A percentile compares a stretch with the other conserved stretches of the same genome.
Conservation (phyloP, 23 tunicate species). For the Botrylloides violaceus region DNA sequence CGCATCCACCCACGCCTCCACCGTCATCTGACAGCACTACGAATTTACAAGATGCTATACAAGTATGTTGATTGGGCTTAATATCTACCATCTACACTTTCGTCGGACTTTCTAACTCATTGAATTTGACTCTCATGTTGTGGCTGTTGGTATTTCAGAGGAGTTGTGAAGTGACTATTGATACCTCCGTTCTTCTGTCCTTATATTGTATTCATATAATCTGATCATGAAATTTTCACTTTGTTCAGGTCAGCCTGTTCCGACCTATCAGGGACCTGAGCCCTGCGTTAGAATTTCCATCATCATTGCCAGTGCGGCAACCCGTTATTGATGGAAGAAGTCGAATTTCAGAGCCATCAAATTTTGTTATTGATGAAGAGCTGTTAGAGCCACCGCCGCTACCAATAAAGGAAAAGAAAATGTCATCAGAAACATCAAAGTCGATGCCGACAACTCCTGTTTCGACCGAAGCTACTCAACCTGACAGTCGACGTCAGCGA, state of each 20-base stretch:
- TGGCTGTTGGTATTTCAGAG: no score
- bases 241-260: constrained; percentile 57
- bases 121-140: no score
- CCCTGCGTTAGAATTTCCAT: constrained; percentile 23
- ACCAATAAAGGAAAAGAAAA: constrained; percentile 8
- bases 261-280: constrained; percentile 72
- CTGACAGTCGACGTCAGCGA: constrained; percentile 28
- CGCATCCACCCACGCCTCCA: constrained; percentile 91
- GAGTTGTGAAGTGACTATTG: no score
- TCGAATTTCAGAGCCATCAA: constrained; percentile 1
- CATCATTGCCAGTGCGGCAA: background rate
- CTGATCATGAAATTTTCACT: background rate
- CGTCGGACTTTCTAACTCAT: no score
- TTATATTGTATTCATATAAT: background rate
- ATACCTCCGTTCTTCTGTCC: no score
- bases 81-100: no score
- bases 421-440: no score
- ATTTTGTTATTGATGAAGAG: background rate
- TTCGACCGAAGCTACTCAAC: constrained; percentile 17
- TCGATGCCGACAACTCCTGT: constrained; percentile 19
- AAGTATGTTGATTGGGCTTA: no score
- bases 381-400: background rate
- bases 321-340: constrained; percentile 2
- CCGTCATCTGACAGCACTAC: constrained; percentile 82
- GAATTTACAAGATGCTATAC: constrained; percentile 71